Evolutionary conservation across 2,797 vertebrate species (phyloP).

Genomic region (Melanotaenia trifasciata): DNA sequence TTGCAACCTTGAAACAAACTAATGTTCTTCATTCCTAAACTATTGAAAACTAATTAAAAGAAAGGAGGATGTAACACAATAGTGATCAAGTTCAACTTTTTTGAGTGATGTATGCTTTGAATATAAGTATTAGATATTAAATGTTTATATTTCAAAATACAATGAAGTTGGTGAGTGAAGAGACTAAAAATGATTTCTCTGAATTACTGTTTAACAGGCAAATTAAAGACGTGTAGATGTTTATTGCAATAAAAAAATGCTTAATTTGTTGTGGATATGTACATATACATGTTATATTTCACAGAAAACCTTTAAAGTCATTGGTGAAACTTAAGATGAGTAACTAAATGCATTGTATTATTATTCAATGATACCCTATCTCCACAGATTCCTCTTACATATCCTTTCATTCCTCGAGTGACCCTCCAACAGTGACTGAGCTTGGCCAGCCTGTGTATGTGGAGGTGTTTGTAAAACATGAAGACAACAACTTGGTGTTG

Average conservation of each 20-base stretch:
- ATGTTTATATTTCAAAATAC: not conserved
- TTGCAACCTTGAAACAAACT: no score
- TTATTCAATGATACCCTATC: not conserved
- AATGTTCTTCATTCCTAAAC: no score
- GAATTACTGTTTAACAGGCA: not conserved
- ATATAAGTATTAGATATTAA: no score
- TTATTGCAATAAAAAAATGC: not conserved
- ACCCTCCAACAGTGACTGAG: slow-evolving; percentile 20
- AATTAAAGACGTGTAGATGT: not conserved
- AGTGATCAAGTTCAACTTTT: no score
- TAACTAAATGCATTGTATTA: not conserved
- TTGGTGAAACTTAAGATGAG: not conserved
- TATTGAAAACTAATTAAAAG: no score
- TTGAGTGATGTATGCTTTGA: no score
- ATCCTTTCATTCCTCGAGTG: slow-evolving; percentile 52
- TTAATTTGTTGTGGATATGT: not conserved
- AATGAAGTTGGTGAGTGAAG: not conserved
- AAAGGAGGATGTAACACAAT: no score
- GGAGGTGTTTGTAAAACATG: slow-evolving; percentile 67
- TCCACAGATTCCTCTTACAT: slow-evolving; percentile 64
- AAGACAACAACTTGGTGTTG: slow-evolving; percentile 57
- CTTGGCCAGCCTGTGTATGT: slow-evolving; percentile 67
- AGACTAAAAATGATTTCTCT: not conserved
- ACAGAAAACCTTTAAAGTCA: not conserved
- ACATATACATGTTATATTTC: not conserved